Percentiles rank a stretch among this genome's conserved stretches.
Conservation (phyloP, 2,888 invertebrate species). For the Chirona hameri region DNA sequence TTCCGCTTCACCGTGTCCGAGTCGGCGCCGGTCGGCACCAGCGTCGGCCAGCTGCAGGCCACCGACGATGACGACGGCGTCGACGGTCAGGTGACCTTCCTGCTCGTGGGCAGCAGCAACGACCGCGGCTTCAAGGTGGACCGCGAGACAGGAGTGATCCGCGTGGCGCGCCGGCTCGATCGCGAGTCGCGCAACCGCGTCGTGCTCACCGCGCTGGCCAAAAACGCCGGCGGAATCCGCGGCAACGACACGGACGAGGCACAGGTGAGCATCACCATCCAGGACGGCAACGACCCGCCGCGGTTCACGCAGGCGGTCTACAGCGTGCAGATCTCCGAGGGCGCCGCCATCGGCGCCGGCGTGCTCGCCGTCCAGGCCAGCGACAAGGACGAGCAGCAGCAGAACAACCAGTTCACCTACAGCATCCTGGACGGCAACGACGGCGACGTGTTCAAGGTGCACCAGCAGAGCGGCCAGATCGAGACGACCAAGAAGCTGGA, state of each 20-base stretch:
- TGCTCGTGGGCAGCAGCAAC: slow-evolving; percentile 90
- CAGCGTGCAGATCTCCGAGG: slow-evolving; percentile 76
- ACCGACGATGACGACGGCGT: slow-evolving; percentile 84
- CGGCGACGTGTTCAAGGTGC: slow-evolving; percentile 80
- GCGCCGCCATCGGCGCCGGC: slow-evolving; percentile 66
- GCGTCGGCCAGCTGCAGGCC: slow-evolving; percentile 80
- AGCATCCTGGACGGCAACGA: slow-evolving; percentile 80
- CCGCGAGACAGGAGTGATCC: slow-evolving; percentile 75
- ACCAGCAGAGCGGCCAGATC: slow-evolving; percentile 78
- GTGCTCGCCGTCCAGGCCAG: slow-evolving; percentile 76
- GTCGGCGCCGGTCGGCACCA: slow-evolving; percentile 78
- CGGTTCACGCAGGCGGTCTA: slow-evolving; percentile 78
- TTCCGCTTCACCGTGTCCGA: slow-evolving; percentile 92
- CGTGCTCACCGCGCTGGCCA: slow-evolving; percentile 86
- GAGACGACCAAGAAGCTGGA: slow-evolving; percentile 66
- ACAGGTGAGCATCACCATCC: slow-evolving; percentile 85
- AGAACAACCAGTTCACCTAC: slow-evolving; percentile 87
- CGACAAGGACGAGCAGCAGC: slow-evolving; percentile 85
- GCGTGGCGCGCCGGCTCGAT: slow-evolving; percentile 75
- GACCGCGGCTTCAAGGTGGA: slow-evolving; percentile 85
- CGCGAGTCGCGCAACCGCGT: slow-evolving; percentile 85
- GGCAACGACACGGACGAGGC: slow-evolving; percentile 96
- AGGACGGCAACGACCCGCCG: slow-evolving; percentile 95
- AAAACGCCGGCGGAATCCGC: slow-evolving; percentile 87
- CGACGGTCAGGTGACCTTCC: slow-evolving; percentile 82